phyloP scores from a whole-genome alignment of 2,113 vertebrate species.

The Grallaria varia region DNA sequence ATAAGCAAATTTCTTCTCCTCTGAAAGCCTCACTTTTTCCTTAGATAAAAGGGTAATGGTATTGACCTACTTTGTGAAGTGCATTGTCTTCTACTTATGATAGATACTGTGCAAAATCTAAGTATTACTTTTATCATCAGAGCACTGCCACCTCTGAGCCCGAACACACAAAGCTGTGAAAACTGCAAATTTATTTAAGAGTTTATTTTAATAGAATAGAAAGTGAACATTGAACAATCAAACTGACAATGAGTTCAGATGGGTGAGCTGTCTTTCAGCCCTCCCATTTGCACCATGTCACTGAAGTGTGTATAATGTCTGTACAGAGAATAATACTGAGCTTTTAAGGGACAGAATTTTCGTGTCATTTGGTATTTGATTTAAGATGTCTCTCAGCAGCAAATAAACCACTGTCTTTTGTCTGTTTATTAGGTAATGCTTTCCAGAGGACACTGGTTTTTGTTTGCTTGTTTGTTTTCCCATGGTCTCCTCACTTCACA shows the following conservation, averaged over 20 bases:
- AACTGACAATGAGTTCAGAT: background rate
- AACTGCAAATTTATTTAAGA: background rate
- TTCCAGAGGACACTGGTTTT: background rate
- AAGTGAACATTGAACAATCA: background rate
- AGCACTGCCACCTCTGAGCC: background rate
- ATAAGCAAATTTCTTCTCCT: background rate
- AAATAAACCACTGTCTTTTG: background rate
- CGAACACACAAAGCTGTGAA: background rate
- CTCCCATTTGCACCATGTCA: background rate
- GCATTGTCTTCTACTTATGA: background rate
- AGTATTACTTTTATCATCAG: background rate
- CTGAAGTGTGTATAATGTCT: background rate
- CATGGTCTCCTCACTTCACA: background rate
- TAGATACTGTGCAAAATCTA: background rate
- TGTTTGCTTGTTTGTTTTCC: background rate
- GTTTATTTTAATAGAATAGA: background rate
- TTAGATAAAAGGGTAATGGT: background rate
- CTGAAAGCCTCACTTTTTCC: background rate
- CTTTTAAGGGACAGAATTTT: background rate
- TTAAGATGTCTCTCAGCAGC: background rate
- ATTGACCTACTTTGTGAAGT: background rate
- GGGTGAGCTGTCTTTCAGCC: background rate
- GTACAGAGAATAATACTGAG: background rate
- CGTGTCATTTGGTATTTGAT: background rate
- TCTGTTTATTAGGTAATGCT: background rate